phyloP scores from a whole-genome alignment of 2,888 invertebrate genomes.

The Coleophora flavipennella region DNA sequence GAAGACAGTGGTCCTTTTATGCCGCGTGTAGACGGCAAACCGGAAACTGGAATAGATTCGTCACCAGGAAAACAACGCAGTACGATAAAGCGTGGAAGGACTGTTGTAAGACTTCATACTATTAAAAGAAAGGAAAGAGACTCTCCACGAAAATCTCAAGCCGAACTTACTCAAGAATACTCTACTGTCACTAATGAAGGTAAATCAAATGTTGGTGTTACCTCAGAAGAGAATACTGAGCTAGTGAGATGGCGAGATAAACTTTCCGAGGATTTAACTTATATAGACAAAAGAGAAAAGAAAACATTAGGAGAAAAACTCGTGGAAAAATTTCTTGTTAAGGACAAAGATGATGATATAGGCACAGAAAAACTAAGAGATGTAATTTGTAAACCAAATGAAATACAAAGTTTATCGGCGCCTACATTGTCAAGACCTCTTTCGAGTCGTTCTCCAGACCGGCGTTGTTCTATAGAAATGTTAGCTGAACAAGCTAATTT shows the following conservation, averaged over 20 bases:
- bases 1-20: slow-evolving; percentile 50
- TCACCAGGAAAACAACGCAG: slow-evolving; percentile 56
- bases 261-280: slow-evolving; percentile 71
- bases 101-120: slow-evolving; percentile 82
- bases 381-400: slow-evolving; percentile 12
- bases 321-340: slow-evolving; percentile 78
- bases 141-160: slow-evolving; percentile 51
- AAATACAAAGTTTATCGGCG: slow-evolving; percentile 18
- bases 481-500: slow-evolving; percentile 70
- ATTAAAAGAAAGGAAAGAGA: slow-evolving; percentile 65
- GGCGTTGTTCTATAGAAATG: slow-evolving; percentile 71
- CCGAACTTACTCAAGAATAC: slow-evolving; percentile 15
- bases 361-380: slow-evolving; percentile 1
- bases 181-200: slow-evolving; percentile 7
- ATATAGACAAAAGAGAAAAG: slow-evolving; percentile 68
- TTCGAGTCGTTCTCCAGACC: slow-evolving; percentile 41
- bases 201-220: slow-evolving; percentile 2
- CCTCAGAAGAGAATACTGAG: slow-evolving; percentile 17
- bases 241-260: slow-evolving; percentile 73
- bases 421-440: slow-evolving; percentile 11
- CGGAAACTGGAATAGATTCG: slow-evolving; percentile 54
- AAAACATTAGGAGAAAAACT: slow-evolving; percentile 82
- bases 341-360: background rate
- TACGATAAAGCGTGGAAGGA: slow-evolving; percentile 80
- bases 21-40: slow-evolving; percentile 60